Conservation (phyloP, 2,113 vertebrate species). For the Mionectes macconnelli region DNA sequence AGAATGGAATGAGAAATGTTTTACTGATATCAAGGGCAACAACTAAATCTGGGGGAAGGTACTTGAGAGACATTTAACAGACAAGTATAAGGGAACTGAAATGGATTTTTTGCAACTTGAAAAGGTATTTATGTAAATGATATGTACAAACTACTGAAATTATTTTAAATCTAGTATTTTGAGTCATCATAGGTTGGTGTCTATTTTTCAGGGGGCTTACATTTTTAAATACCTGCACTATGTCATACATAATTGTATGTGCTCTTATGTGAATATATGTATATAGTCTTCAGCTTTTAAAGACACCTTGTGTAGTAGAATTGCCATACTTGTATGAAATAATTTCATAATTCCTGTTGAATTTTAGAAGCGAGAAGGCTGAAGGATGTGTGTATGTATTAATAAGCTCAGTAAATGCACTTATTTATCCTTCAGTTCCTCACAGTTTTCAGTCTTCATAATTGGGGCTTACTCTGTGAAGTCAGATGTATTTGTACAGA, state of each 20-base stretch:
- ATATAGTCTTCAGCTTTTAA: neutral
- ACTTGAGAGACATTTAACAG: neutral
- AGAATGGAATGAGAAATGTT: neutral
- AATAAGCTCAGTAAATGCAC: neutral
- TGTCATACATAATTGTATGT: neutral
- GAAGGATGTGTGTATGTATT: neutral
- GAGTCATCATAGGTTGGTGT: neutral
- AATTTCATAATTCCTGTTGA: neutral
- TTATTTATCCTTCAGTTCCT: neutral
- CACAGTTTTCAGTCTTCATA: neutral
- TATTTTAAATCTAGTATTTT: neutral
- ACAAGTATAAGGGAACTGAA: neutral
- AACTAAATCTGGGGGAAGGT: neutral
- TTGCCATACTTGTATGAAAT: neutral
- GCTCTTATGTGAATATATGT: neutral
- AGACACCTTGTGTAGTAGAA: neutral
- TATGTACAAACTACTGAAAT: neutral
- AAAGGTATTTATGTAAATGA: neutral
- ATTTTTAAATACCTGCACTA: neutral
- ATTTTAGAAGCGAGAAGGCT: neutral
- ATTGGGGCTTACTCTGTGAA: neutral
- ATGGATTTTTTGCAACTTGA: neutral
- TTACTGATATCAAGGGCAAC: neutral
- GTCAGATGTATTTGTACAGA: neutral
- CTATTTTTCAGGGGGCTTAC: neutral